phyloP scores from a whole-genome alignment of 2,888 invertebrate genomes.

The Drepana falcataria region DNA sequence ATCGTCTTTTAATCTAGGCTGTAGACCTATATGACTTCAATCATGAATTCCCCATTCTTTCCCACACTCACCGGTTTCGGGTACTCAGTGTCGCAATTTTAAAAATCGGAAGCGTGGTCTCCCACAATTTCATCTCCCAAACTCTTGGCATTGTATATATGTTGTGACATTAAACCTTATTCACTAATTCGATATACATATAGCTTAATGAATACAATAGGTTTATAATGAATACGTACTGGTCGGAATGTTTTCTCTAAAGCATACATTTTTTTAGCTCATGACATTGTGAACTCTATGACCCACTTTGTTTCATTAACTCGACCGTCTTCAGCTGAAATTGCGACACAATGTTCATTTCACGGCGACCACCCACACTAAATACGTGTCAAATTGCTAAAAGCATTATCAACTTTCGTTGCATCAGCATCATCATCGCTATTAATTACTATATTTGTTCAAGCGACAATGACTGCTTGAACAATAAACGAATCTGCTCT shows the following conservation, averaged over 20 bases:
- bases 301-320: conserved; percentile 48
- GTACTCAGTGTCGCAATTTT: too few relatives aligned
- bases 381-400: conserved; percentile 71
- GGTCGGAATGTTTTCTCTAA: conserved; percentile 1
- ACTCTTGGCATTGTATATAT: too few relatives aligned
- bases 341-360: conserved; percentile 56
- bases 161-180: too few relatives aligned
- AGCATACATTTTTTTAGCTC: conserved; percentile 4
- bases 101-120: too few relatives aligned
- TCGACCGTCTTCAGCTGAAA: conserved; percentile 46
- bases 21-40: too few relatives aligned
- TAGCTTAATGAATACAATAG: too few relatives aligned
- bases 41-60: too few relatives aligned
- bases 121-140: too few relatives aligned
- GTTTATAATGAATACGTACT: too few relatives aligned
- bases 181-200: too few relatives aligned
- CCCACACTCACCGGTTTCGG: too few relatives aligned
- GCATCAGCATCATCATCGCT: conserved; percentile 57
- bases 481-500: conserved; percentile 61
- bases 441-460: conserved; percentile 59
- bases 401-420: conserved; percentile 73
- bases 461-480: conserved; percentile 49
- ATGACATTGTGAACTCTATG: conserved; percentile 13
- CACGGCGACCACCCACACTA: conserved; percentile 60
- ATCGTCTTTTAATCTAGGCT: too few relatives aligned